Evolutionary conservation across 2,888 invertebrate species (phyloP).

Genomic region (Hemaris fuciformis): DNA sequence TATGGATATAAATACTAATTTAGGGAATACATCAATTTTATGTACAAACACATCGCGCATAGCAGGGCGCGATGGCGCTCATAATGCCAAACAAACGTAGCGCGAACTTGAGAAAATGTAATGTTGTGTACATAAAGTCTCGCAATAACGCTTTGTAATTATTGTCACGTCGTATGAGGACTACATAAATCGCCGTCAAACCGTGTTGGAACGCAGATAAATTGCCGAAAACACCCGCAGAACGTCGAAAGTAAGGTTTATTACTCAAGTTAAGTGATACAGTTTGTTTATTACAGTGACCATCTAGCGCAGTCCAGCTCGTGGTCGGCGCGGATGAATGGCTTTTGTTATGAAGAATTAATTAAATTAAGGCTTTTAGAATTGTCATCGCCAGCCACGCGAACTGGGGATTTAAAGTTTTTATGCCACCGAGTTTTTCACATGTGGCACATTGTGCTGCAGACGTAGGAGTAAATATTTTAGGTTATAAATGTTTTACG

Average conservation of each 20-base stretch:
- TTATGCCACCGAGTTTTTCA: neutral
- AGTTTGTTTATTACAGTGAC: conserved; percentile 23
- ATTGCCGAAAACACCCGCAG: conserved; percentile 22
- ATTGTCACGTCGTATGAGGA: conserved; percentile 28
- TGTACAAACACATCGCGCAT: neutral
- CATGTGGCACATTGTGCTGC: neutral
- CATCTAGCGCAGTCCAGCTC: neutral
- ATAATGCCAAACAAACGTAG: conserved; percentile 9
- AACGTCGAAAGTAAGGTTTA: conserved; percentile 7
- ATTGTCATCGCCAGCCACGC: conserved; percentile 6
- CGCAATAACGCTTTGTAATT: conserved; percentile 22
- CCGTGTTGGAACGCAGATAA: conserved; percentile 20
- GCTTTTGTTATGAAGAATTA: conserved; percentile 8
- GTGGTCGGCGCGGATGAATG: neutral
- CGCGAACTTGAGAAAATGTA: neutral
- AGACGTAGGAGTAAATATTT: neutral
- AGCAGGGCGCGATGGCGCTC: neutral
- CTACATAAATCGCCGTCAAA: conserved; percentile 29
- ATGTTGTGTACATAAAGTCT: conserved; percentile 3
- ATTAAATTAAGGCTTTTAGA: conserved; percentile 8
- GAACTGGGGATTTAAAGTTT: neutral
- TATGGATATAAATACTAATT: neutral
- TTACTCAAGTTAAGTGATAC: conserved; percentile 25
- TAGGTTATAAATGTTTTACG: neutral
- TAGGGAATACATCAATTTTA: neutral